phyloP scores from a whole-genome alignment of 1,140 invertebrate species.

The Zaprionus gabonicus region DNA sequence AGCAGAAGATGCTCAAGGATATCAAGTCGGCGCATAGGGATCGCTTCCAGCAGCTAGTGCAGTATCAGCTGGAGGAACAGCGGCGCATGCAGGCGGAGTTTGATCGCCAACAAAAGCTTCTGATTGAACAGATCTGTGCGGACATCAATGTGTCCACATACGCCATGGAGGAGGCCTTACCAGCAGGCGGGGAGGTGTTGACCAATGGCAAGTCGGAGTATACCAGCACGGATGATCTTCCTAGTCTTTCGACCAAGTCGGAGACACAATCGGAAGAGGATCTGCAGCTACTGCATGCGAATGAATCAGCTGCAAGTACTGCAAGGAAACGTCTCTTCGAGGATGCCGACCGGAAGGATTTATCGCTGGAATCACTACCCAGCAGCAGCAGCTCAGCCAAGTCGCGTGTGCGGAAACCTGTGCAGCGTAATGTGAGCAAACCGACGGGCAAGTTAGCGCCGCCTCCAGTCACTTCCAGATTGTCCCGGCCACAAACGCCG shows the following conservation, averaged over 20 bases:
- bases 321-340: slow-evolving; percentile 58
- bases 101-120: slow-evolving; percentile 66
- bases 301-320: background rate
- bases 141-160: slow-evolving; percentile 54
- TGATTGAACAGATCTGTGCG: slow-evolving; percentile 72
- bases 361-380: background rate
- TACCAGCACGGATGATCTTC: slow-evolving; percentile 55
- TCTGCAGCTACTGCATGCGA: slow-evolving; percentile 18
- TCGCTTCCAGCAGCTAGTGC: slow-evolving; percentile 83
- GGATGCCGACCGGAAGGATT: slow-evolving; percentile 20
- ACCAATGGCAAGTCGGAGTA: slow-evolving; percentile 18
- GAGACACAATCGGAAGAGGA: background rate
- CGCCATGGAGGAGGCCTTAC: background rate
- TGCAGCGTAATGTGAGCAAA: slow-evolving; percentile 14
- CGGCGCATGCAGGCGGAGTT: slow-evolving; percentile 67
- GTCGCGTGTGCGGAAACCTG: slow-evolving; percentile 7
- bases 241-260: slow-evolving; percentile 6
- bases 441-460: background rate
- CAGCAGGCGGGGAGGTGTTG: background rate
- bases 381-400: slow-evolving; percentile 37
- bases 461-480: background rate
- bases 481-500: background rate
- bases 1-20: slow-evolving; percentile 42
- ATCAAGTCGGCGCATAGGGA: slow-evolving; percentile 80
- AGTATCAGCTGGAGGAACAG: slow-evolving; percentile 76